phyloP scores from a whole-genome alignment of 2,797 vertebrate species.

The Gymnodraco acuticeps region DNA sequence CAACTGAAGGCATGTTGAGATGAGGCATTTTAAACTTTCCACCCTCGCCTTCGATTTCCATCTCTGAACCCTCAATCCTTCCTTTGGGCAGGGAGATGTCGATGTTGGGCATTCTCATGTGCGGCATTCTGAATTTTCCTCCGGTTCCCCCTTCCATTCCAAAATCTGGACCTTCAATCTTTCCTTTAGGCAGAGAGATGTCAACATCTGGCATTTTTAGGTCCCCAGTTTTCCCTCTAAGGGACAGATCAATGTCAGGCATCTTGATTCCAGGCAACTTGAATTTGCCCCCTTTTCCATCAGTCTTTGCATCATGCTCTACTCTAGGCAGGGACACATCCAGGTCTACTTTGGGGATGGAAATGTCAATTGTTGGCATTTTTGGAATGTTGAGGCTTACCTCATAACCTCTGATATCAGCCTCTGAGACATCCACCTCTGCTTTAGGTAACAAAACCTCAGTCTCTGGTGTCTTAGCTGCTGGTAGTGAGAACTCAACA shows the following conservation, averaged over 20 bases:
- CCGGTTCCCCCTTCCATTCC: neutral
- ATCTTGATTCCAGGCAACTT: slow-evolving; percentile 73
- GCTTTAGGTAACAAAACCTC: slow-evolving; percentile 81
- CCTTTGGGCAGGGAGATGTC: slow-evolving; percentile 22
- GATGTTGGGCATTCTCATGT: slow-evolving; percentile 56
- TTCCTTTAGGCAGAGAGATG: slow-evolving; percentile 61
- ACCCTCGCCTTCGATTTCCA: neutral
- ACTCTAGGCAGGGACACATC: slow-evolving; percentile 77
- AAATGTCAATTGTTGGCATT: slow-evolving; percentile 80
- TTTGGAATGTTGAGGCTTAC: slow-evolving; percentile 84
- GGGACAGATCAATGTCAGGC: slow-evolving; percentile 39
- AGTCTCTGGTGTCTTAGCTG: slow-evolving; percentile 75
- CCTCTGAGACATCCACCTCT: slow-evolving; percentile 83
- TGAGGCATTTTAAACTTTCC: neutral
- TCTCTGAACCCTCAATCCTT: slow-evolving; percentile 2
- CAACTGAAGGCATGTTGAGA: neutral
- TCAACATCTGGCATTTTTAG: slow-evolving; percentile 34
- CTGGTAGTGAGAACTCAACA: slow-evolving; percentile 82
- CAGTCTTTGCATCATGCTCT: slow-evolving; percentile 56
- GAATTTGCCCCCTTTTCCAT: slow-evolving; percentile 61
- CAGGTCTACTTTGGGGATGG: slow-evolving; percentile 82
- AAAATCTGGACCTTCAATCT: slow-evolving; percentile 8
- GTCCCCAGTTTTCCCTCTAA: slow-evolving; percentile 5
- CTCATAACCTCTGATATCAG: slow-evolving; percentile 81
- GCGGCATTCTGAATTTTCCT: slow-evolving; percentile 34